Percentiles rank a stretch among this genome's conserved stretches.
These are phyloP conservation scores for Halictus quadricinctus DNA, from an alignment of 2,888 invertebrate species.

Conservation along the genomic window DNA sequence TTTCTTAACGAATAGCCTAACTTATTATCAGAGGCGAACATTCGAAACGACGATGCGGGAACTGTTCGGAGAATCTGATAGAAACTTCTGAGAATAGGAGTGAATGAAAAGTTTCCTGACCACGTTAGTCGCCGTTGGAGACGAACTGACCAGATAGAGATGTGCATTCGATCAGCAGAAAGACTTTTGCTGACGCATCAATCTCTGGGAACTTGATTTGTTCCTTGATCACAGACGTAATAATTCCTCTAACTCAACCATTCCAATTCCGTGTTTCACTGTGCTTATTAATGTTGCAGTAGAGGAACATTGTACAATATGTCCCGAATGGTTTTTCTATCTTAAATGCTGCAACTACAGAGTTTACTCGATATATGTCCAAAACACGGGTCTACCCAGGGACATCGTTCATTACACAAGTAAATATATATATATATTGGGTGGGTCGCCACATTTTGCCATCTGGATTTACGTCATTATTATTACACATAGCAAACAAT, in stretches of 20 bases:
- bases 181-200: conserved; percentile 10
- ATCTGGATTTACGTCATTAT: too few relatives aligned
- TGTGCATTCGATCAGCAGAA: conserved; percentile 22
- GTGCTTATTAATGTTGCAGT: background rate
- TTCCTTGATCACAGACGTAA: background rate
- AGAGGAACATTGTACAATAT: too few relatives aligned
- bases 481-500: too few relatives aligned
- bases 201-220: background rate
- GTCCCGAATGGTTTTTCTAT: too few relatives aligned
- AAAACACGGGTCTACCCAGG: too few relatives aligned
- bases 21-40: background rate
- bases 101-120: conserved; percentile 21
- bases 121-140: conserved; percentile 13
- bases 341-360: too few relatives aligned
- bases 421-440: too few relatives aligned
- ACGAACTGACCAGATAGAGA: conserved; percentile 6
- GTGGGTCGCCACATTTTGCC: too few relatives aligned
- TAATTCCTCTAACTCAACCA: background rate
- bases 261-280: background rate
- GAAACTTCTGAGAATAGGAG: conserved; percentile 17
- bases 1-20: background rate
- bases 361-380: too few relatives aligned
- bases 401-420: too few relatives aligned
- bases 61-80: conserved; percentile 10
- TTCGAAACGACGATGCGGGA: background rate